A percentile compares a stretch with the other conserved stretches of the same genome.
Conservation (phyloP, 2,113 vertebrate genomes). For the Genyomyrus donnyi region DNA sequence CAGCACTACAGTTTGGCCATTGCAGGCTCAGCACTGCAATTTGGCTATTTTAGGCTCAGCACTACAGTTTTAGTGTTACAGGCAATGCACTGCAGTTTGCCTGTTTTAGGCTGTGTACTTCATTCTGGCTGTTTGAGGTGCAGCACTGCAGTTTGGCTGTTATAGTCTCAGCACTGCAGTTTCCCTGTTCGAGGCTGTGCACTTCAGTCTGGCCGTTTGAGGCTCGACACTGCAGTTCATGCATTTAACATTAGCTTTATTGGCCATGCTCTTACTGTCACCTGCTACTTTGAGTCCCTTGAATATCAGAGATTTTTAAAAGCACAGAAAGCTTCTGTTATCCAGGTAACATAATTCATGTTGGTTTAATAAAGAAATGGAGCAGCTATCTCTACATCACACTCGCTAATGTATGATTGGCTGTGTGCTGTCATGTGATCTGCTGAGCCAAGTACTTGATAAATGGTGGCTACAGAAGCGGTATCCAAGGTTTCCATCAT, state of each 20-base stretch:
- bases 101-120: background rate
- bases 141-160: background rate
- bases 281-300: background rate
- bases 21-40: background rate
- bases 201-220: background rate
- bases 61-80: background rate
- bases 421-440: constrained; percentile 26
- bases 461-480: constrained; percentile 44
- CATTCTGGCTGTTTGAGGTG: background rate
- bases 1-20: background rate
- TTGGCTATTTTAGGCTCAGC: background rate
- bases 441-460: constrained; percentile 33
- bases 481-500: constrained; percentile 22
- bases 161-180: background rate
- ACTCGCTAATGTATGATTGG: constrained; percentile 44
- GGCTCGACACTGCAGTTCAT: background rate
- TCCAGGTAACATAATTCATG: background rate
- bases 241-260: constrained; percentile 6
- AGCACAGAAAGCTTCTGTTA: background rate
- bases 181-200: background rate
- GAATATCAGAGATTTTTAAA: background rate
- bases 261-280: background rate
- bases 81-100: background rate
- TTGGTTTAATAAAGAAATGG: constrained; percentile 26
- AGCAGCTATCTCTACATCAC: constrained; percentile 47